A percentile compares a stretch with the other conserved stretches of the same genome.
These are phyloP conservation scores for Momotus momota DNA, from an alignment of 2,797 vertebrate species.

Conservation along the genomic window DNA sequence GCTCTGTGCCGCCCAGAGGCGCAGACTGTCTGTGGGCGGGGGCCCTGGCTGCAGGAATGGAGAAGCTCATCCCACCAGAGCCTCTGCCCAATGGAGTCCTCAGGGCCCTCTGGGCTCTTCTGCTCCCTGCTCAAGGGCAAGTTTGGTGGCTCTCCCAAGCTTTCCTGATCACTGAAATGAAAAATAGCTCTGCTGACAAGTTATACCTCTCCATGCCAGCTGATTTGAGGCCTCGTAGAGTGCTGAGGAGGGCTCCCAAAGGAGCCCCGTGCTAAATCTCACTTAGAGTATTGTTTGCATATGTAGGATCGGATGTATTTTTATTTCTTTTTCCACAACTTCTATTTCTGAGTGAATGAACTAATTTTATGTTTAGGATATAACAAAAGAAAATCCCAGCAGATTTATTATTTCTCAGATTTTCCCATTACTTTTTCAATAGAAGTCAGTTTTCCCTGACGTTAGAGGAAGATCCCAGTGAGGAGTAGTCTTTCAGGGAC, in stretches of 20 bases:
- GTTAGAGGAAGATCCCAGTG: not conserved
- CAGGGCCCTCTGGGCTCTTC: not conserved
- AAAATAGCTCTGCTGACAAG: not conserved
- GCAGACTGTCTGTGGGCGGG: fast-evolving
- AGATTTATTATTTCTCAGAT: slow-evolving; percentile 55
- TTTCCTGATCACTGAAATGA: not conserved
- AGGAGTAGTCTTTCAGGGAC: not conserved
- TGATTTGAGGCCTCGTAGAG: not conserved
- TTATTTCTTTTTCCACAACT: slow-evolving; percentile 58
- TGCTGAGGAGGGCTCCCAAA: not conserved
- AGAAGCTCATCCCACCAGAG: not conserved
- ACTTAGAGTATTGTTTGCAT: slow-evolving; percentile 29
- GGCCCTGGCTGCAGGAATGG: not conserved
- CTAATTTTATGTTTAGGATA: slow-evolving; percentile 45
- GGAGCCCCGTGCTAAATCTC: not conserved
- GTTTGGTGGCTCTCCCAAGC: not conserved
- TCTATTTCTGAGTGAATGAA: slow-evolving; percentile 60
- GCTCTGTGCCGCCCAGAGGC: not conserved
- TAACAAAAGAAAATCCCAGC: slow-evolving; percentile 65
- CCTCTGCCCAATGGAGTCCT: not conserved
- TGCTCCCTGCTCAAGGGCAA: not conserved
- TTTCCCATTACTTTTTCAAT: slow-evolving; percentile 34
- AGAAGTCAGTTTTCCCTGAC: not conserved
- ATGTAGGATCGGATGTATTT: slow-evolving; percentile 43
- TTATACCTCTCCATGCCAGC: not conserved